Percentiles rank a stretch among this genome's conserved stretches.
phyloP scores from a whole-genome alignment of 2,113 vertebrate genomes.

The Sarotherodon lohbergeri region DNA sequence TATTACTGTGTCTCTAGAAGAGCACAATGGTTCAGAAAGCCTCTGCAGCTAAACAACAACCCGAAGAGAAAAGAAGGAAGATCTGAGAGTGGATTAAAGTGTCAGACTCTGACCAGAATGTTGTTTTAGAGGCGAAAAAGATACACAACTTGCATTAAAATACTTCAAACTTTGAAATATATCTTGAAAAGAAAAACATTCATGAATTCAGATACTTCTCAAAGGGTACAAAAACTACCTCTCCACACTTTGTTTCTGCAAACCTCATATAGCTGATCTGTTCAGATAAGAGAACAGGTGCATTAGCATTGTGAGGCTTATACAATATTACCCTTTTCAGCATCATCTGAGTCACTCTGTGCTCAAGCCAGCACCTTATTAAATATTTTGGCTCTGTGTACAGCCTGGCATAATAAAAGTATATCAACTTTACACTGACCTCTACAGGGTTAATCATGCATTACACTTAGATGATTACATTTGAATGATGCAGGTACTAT shows the following conservation, averaged over 20 bases:
- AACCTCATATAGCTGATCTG: not conserved
- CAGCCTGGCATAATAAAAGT: not conserved
- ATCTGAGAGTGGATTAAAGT: not conserved
- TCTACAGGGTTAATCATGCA: constrained; percentile 10
- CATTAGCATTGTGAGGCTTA: not conserved
- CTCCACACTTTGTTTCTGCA: not conserved
- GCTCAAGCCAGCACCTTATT: not conserved
- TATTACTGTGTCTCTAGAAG: not conserved
- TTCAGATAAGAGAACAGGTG: not conserved
- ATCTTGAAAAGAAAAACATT: not conserved
- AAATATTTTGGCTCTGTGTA: not conserved
- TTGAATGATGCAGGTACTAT: not conserved
- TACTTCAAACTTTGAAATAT: not conserved
- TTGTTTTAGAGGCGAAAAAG: not conserved
- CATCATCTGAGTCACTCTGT: not conserved
- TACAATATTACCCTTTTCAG: not conserved
- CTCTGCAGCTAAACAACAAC: not conserved
- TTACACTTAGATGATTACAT: not conserved
- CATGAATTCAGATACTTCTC: not conserved
- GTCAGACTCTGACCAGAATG: not conserved
- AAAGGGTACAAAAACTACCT: rapidly evolving
- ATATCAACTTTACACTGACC: not conserved
- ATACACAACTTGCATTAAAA: not conserved
- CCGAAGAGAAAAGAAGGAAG: not conserved
- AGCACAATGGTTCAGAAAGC: not conserved